These are phyloP conservation scores for Sebastolobus alascanus DNA, from an alignment of 2,797 vertebrate species.

Conservation along the genomic window DNA sequence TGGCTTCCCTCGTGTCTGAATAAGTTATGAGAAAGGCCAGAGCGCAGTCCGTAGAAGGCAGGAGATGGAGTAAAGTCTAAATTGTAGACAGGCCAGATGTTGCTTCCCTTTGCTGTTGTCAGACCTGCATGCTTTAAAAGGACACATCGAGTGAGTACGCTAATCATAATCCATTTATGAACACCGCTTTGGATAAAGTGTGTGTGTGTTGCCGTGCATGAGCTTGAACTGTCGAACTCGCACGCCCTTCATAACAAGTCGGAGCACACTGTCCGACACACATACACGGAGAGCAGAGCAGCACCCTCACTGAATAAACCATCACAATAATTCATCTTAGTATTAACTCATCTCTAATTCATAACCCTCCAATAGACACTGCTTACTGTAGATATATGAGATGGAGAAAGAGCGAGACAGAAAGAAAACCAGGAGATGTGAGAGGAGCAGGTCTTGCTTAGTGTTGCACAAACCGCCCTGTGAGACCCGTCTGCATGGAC, in stretches of 20 bases:
- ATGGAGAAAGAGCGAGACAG: constrained; percentile 29
- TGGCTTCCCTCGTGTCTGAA: constrained; percentile 62
- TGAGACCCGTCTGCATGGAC: constrained; percentile 40
- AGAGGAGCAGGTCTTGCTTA: constrained; percentile 36
- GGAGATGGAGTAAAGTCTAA: constrained; percentile 36
- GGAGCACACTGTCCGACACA: constrained; percentile 16
- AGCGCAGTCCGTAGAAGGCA: constrained; percentile 19
- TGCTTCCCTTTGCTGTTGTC: constrained; percentile 13
- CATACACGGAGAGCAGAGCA: constrained; percentile 29
- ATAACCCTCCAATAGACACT: constrained; percentile 59
- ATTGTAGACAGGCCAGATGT: neutral
- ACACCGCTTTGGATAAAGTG: constrained; percentile 14
- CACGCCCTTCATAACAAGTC: constrained; percentile 31
- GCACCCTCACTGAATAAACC: constrained; percentile 72
- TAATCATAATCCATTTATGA: constrained; percentile 51
- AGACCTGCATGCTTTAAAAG: constrained; percentile 41
- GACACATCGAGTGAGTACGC: constrained; percentile 10
- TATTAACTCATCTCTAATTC: constrained; percentile 80
- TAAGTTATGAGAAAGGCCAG: constrained; percentile 71
- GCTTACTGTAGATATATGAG: constrained; percentile 45
- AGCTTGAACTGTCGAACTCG: constrained; percentile 24
- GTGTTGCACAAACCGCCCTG: constrained; percentile 33
- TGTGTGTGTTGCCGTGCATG: neutral
- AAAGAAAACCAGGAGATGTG: constrained; percentile 45
- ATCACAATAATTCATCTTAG: constrained; percentile 73